Percentiles rank a stretch among this genome's conserved stretches.
These are phyloP conservation scores for Elaphurus davidianus DNA, from an alignment of 2,113 vertebrate species.

Conservation along the genomic window DNA sequence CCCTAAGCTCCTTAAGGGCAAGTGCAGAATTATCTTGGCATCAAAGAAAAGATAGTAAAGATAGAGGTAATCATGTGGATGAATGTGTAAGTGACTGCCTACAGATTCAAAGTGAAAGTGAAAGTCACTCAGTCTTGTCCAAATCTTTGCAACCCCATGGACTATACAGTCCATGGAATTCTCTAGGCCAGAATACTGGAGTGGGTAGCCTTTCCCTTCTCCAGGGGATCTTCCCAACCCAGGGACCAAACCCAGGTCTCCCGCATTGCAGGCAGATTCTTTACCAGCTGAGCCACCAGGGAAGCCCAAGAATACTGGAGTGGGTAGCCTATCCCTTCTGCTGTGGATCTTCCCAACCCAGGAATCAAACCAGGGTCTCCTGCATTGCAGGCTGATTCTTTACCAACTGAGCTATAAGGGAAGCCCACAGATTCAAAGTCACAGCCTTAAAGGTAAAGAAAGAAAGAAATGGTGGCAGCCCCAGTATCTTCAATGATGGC, in stretches of 20 bases:
- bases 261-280: fast-evolving
- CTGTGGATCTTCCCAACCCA: fast-evolving
- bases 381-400: background rate
- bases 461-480: background rate
- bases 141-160: background rate
- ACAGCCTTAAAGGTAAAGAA: background rate
- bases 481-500: background rate
- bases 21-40: background rate
- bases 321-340: background rate
- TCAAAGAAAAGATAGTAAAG: background rate
- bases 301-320: background rate
- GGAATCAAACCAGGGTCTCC: background rate
- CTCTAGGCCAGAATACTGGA: background rate
- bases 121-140: background rate
- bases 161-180: background rate
- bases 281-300: background rate
- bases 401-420: background rate
- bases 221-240: background rate
- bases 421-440: background rate
- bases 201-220: background rate
- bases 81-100: background rate
- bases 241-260: background rate
- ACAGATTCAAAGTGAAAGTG: background rate
- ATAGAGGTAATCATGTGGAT: fast-evolving
- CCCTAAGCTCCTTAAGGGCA: background rate